Conservation (phyloP, 2,888 invertebrate genomes). For the Gymnocheta viridis region DNA sequence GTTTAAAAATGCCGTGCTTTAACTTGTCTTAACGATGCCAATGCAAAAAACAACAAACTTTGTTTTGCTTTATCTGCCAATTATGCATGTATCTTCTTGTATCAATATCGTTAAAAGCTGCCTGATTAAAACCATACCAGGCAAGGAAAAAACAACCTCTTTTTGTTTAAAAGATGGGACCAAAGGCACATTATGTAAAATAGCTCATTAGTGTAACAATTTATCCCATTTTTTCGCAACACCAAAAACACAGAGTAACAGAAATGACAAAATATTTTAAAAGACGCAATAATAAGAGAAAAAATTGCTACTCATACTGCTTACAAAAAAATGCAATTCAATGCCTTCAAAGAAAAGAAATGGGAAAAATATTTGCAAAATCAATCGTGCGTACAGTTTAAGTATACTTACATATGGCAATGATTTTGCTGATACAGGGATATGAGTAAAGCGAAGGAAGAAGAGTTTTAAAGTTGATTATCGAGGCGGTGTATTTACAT, state of each 20-base stretch:
- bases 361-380: slow-evolving; percentile 49
- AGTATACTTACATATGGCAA: neutral
- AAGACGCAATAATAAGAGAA: slow-evolving; percentile 50
- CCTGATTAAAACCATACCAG: slow-evolving; percentile 13
- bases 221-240: slow-evolving; percentile 54
- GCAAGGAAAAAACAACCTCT: neutral
- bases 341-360: slow-evolving; percentile 25
- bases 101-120: slow-evolving; percentile 44
- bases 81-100: slow-evolving; percentile 34
- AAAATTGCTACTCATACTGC: neutral
- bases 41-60: neutral
- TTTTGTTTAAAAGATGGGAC: slow-evolving; percentile 15
- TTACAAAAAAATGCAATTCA: slow-evolving; percentile 25
- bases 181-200: slow-evolving; percentile 67
- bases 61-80: slow-evolving; percentile 27
- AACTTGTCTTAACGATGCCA: neutral
- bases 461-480: slow-evolving; percentile 61
- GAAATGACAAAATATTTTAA: slow-evolving; percentile 63
- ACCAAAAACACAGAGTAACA: neutral
- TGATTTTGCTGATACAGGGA: slow-evolving; percentile 30
- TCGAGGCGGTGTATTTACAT: slow-evolving; percentile 56
- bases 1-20: slow-evolving; percentile 3
- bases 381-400: slow-evolving; percentile 66
- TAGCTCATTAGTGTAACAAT: slow-evolving; percentile 70
- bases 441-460: slow-evolving; percentile 15